Base-by-base conservation (phyloP, 2,888 invertebrate genomes). In the Plemyria rubiginata region DNA sequence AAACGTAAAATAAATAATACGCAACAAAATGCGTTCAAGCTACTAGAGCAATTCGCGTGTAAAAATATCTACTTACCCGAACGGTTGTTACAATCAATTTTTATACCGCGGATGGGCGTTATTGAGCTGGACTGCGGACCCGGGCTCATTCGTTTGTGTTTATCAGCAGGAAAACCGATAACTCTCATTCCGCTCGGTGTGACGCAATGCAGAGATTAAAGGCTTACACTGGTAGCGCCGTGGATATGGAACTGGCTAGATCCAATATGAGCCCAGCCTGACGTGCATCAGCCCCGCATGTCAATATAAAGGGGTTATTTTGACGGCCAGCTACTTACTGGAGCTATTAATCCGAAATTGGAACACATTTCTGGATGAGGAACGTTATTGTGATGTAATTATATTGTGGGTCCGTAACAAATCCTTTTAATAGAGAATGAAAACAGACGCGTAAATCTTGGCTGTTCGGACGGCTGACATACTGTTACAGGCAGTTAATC, bases 181-280 rank as follows among this genome's bases (percentile, higher is more conserved):
- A 88, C 87, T 87, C 89, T 86, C 89, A 88, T 88, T 90, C 87
- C 86, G 86, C 85, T 84, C 80, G 79, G 85, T 80, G 85, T 90
- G 90, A 88, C 90, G 90, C 90, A 90, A 87, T 88, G 88, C 86
- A 88, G 88, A 88, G 90, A 91, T 90, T 90, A 91, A 88, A 88
- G 84, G 91, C 84, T 90, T 90, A 87, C n/a, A n/a, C 80, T 82
- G 80, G 84, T 83, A 84, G 81, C 82, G 75, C 78, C 81, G 80
- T 77, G 83, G 81, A 82, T 84, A 81, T 85, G 82, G 79, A 80
- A 81, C 78, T 76, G 73, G 79, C 78, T 79, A 82, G 84, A 87
- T 87, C 87, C 85, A 84, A 85, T 85, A 85, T 85, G 84, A 86
- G 81, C 77, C 81, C 81, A 74, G 73, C 74, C 77, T 82, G 85